These are phyloP conservation scores for Myzus persicae DNA, from an alignment of 1,140 invertebrate genomes.

Conservation along the genomic window DNA sequence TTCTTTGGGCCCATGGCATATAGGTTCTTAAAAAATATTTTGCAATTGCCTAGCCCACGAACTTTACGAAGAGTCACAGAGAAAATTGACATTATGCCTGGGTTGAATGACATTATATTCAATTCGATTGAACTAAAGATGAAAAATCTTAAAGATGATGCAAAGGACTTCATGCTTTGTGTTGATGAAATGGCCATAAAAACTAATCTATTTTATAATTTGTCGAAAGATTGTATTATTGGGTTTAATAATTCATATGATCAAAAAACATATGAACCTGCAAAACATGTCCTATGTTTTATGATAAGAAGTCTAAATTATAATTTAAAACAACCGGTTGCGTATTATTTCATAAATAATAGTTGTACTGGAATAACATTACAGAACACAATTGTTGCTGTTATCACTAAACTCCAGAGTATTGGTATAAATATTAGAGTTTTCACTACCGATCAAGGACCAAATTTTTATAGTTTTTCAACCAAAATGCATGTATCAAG, in stretches of 20 bases:
- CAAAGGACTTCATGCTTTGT: background rate
- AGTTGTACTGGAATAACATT: background rate
- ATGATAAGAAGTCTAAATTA: background rate
- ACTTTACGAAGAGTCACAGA: background rate
- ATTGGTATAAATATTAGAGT: background rate
- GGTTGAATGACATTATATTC: background rate
- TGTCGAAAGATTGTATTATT: constrained; percentile 3
- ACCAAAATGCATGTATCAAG: background rate
- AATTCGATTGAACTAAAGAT: background rate
- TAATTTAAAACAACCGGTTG: background rate
- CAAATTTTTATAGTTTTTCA: constrained; percentile 14
- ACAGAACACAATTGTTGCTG: constrained; percentile 4
- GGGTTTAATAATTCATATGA: constrained; percentile 23
- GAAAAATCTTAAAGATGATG: constrained; percentile 29
- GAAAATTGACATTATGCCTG: background rate
- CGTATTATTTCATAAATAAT: constrained; percentile 23
- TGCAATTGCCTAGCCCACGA: background rate
- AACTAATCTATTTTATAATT: constrained; percentile 27
- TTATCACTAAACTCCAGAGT: background rate
- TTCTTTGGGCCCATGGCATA: background rate
- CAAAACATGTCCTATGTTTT: constrained; percentile 13
- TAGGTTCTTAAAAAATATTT: constrained; percentile 36
- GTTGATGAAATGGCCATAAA: constrained; percentile 19
- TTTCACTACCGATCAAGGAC: background rate
- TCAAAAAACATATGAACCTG: constrained; percentile 4